Conservation (phyloP, 1,140 invertebrate species). For the Oscheius sp. region DNA sequence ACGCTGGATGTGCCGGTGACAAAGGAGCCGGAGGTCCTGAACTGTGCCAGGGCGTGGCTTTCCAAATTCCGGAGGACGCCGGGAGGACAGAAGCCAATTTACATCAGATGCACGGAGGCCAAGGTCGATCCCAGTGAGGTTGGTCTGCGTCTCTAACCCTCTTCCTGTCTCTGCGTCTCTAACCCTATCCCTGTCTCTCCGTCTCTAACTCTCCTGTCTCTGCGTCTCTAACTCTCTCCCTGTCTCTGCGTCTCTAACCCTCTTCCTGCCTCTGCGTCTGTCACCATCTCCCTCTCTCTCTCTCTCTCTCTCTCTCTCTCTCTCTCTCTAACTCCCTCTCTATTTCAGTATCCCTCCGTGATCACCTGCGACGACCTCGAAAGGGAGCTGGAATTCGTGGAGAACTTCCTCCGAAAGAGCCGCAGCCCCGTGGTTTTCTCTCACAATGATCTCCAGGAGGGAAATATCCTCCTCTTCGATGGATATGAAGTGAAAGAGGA, state of each 20-base stretch:
- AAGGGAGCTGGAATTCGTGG: slow-evolving; percentile 40
- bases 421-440: slow-evolving; percentile 80
- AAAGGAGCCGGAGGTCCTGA: slow-evolving; percentile 47
- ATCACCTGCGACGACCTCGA: slow-evolving; percentile 37
- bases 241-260: no score
- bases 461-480: slow-evolving; percentile 45
- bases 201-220: no score
- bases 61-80: slow-evolving; percentile 14
- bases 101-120: background rate
- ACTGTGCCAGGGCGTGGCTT: slow-evolving; percentile 20
- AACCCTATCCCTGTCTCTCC: no score
- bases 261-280: no score
- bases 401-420: slow-evolving; percentile 32
- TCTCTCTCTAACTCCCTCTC: no score
- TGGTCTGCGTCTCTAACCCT: no score
- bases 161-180: no score
- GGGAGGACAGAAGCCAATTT: slow-evolving; percentile 5
- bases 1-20: slow-evolving; percentile 49
- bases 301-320: background rate
- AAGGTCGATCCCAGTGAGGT: slow-evolving; percentile 6
- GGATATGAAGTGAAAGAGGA: slow-evolving; percentile 34
- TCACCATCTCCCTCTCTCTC: no score
- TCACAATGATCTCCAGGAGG: slow-evolving; percentile 94
- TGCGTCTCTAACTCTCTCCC: no score
- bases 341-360: slow-evolving; percentile 35